Conservation (phyloP, 2,888 invertebrate genomes). For the Phaedon cochleariae region DNA sequence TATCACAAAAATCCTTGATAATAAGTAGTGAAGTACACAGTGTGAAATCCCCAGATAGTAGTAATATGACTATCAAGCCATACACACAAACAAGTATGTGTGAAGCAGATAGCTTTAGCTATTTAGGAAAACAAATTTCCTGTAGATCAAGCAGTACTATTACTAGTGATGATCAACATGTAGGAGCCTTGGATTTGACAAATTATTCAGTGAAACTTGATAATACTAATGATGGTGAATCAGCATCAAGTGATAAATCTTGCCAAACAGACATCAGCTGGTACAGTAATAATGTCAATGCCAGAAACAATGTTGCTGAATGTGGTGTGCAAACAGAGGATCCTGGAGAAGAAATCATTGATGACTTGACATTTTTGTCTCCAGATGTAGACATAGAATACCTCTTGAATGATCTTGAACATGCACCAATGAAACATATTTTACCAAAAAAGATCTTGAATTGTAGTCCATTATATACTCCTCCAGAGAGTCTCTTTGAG, state of each 20-base stretch:
- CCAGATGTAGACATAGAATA: too few species aligned
- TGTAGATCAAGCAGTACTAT: background rate
- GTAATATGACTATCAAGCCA: conserved; percentile 10
- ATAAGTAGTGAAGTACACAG: background rate
- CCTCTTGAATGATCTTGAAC: background rate
- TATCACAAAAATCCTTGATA: conserved; percentile 18
- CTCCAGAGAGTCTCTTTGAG: background rate
- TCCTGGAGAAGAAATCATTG: background rate
- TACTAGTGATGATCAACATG: background rate
- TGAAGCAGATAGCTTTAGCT: background rate
- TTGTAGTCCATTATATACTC: background rate
- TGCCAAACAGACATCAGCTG: conserved; percentile 2
- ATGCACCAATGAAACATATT: background rate
- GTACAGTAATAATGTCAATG: background rate
- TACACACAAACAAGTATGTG: conserved; percentile 8
- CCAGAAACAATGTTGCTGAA: too few species aligned
- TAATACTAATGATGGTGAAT: background rate
- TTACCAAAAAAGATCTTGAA: background rate
- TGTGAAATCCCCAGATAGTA: conserved; percentile 24
- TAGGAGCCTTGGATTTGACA: conserved; percentile 14
- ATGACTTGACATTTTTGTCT: too few species aligned
- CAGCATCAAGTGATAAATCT: background rate
- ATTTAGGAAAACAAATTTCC: background rate
- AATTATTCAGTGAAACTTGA: conserved; percentile 13
- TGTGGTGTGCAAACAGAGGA: conserved; percentile 23